Conservation (phyloP, 2,113 vertebrate species). For the Hypocryptadius cinnamomeus region DNA sequence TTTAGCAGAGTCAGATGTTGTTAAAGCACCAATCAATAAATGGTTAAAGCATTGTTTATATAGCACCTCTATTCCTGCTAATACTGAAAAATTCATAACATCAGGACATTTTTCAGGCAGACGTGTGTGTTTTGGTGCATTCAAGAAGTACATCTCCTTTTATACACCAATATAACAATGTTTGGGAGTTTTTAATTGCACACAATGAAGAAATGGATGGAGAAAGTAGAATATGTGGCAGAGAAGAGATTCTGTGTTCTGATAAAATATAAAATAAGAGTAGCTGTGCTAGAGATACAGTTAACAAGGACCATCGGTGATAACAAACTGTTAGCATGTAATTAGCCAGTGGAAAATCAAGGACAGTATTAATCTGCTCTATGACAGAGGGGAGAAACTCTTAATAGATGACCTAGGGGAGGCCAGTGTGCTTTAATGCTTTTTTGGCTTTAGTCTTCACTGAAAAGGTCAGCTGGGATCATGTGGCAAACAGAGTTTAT, state of each 20-base stretch:
- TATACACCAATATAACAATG: background rate
- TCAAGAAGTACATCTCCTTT: background rate
- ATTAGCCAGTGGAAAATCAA: background rate
- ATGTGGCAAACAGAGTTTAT: constrained; percentile 25
- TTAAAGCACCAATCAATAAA: constrained; percentile 29
- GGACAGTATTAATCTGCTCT: background rate
- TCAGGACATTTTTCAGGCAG: background rate
- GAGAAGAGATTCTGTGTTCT: background rate
- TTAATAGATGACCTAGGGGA: constrained; percentile 32
- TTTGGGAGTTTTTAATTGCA: background rate
- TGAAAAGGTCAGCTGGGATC: constrained; percentile 35
- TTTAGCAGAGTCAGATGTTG: constrained; percentile 10
- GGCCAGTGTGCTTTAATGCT: constrained; percentile 14
- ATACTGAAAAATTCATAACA: constrained; percentile 33
- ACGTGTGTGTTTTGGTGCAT: background rate
- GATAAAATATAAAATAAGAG: background rate
- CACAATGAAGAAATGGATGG: background rate
- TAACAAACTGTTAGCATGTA: background rate
- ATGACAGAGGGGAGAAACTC: background rate
- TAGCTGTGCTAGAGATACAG: background rate
- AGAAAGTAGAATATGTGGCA: background rate
- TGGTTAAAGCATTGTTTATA: constrained; percentile 22
- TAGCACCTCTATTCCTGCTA: constrained; percentile 5
- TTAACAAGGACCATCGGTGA: background rate
- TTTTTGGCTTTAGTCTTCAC: constrained; percentile 30